phyloP scores from a whole-genome alignment of 2,113 vertebrate species.

The Lontra canadensis region DNA sequence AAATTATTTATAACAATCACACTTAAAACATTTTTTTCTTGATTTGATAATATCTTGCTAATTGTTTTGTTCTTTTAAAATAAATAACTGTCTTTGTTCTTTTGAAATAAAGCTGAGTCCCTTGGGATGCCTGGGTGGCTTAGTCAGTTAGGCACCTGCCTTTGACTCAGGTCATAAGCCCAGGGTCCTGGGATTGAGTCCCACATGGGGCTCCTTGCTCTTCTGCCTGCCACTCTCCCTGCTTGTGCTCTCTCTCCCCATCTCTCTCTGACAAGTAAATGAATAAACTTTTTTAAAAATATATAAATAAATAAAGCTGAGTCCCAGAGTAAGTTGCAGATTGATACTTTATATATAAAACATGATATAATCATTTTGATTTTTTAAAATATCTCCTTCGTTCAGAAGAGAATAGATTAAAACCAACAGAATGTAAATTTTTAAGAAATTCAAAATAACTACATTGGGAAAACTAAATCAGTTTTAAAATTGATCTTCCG shows the following conservation, averaged over 20 bases:
- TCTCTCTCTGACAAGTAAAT: background rate
- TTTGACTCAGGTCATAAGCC: background rate
- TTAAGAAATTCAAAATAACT: background rate
- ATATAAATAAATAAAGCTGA: background rate
- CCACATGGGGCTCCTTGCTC: background rate
- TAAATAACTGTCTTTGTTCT: background rate
- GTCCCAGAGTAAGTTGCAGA: background rate
- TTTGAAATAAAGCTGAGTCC: background rate
- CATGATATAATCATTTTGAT: background rate
- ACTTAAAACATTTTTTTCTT: background rate
- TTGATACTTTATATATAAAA: background rate
- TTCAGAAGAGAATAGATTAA: background rate
- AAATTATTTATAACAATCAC: background rate
- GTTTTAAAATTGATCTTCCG: background rate
- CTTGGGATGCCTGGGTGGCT: background rate
- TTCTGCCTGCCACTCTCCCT: background rate
- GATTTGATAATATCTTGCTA: background rate
- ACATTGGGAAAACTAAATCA: background rate
- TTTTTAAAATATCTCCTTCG: background rate
- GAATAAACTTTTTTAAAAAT: background rate
- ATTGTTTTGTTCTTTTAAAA: background rate
- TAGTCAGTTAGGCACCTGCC: background rate
- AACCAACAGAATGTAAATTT: background rate
- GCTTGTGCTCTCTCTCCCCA: background rate
- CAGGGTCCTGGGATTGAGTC: background rate